Evolutionary conservation across 2,797 vertebrate species (phyloP).

Genomic region (Psittacula echo): DNA sequence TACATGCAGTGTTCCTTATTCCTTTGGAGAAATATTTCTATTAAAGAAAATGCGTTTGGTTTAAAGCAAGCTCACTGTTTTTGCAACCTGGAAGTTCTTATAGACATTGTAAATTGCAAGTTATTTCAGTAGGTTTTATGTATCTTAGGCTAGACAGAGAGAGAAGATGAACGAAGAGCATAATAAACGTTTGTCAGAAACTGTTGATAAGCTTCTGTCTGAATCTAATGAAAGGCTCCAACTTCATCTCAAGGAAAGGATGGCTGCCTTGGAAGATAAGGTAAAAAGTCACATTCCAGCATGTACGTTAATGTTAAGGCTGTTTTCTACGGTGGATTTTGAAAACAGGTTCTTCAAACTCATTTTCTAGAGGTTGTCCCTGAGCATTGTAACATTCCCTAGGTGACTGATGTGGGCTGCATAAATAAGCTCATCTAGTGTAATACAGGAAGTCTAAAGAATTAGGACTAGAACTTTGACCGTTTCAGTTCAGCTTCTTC

Average conservation of each 20-base stretch:
- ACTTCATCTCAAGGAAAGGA: conserved; percentile 96
- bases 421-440: background rate
- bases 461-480: background rate
- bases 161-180: conserved; percentile 99
- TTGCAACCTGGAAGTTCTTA: background rate
- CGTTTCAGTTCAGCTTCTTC: background rate
- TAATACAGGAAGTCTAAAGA: background rate
- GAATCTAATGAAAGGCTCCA: conserved; percentile 97
- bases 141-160: conserved; percentile 88
- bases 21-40: background rate
- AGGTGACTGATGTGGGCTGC: background rate
- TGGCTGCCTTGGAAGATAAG: conserved; percentile 98
- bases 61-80: background rate
- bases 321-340: background rate
- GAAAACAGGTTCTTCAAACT: background rate
- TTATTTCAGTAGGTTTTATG: conserved; percentile 7
- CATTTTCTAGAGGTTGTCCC: background rate
- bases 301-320: background rate
- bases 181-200: conserved; percentile 95
- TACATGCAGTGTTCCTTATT: background rate
- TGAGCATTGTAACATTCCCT: background rate
- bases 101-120: background rate
- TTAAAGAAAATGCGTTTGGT: background rate
- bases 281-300: conserved; percentile 58
- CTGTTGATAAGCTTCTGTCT: conserved; percentile 94